Base-by-base conservation (phyloP, 2,113 vertebrate genomes). In the Xenopus tropicalis region DNA sequence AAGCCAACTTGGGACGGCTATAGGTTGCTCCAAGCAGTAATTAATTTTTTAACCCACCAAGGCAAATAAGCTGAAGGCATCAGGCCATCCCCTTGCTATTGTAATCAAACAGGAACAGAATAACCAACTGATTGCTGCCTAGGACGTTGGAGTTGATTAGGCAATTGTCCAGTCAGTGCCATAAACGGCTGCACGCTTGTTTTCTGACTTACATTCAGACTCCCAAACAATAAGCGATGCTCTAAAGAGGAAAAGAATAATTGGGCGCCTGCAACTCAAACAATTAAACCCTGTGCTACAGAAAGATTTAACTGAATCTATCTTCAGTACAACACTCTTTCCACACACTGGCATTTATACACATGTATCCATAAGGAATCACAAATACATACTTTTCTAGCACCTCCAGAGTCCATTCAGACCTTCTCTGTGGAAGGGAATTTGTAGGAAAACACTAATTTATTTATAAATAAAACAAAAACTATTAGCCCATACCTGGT, bases 1-100 rank as follows among this genome's bases (percentile, higher is more conserved):
- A 92, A 91, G 90, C 80, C 86, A 84, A 88, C 85, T 87, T 88
- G 85, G 87, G 87, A 88, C 82, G 83, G 85, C 85, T 85, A 81
- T 82, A 86, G 89, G 88, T 92, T 89, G 89, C 90, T 91, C 82
- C 72, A 5, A 90, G 89, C 88, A 83, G 86, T 93, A 91, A 92
- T 92, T 92, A 90, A 91, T 90, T 92, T 91, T 88, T 80, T 87
- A 86, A 85, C 82, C 86, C 88, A 77, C 84, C 80, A 88, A 90
- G 88, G 88, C 91, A 91, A 91, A 91, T 90, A 91, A 77, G 87
- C 87, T 83, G 61, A 83, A 80, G 74, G 86, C 86, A 81, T 81
- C 80, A 68, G 84, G 79, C 84, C 75, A 51, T 71, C 52, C 77
- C 84, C 54, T 82, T 83, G 82, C 78, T 77, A 82, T 74, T 80